Percentiles rank a stretch among this genome's conserved stretches.
phyloP scores from a whole-genome alignment of 1,140 invertebrate genomes.

The Pristionchus pacificus region DNA sequence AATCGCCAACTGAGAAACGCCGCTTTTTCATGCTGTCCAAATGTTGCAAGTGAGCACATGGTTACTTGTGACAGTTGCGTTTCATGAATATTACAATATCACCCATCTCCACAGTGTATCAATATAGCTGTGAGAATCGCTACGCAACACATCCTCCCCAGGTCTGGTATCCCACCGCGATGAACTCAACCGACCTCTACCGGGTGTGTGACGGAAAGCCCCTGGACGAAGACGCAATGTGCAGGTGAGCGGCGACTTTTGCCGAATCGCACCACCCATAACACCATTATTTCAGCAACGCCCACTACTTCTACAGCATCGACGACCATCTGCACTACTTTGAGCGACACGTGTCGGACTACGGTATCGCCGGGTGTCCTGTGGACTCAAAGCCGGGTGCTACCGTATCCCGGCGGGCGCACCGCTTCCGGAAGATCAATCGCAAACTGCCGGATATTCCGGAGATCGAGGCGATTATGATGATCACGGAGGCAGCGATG shows the following conservation, averaged over 20 bases:
- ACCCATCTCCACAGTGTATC: no score
- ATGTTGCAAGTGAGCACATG: no score
- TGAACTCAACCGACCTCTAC: constrained; percentile 16
- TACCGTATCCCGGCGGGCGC: no score
- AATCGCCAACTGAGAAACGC: no score
- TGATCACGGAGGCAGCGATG: no score
- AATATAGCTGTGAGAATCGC: not conserved
- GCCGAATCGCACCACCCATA: not conserved
- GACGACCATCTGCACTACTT: constrained; percentile 35
- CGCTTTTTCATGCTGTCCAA: no score
- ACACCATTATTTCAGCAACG: constrained; percentile 20
- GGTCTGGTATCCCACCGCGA: constrained; percentile 25
- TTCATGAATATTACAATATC: no score
- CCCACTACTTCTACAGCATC: constrained; percentile 27
- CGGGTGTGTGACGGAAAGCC: constrained; percentile 29
- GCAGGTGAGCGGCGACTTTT: constrained; percentile 23
- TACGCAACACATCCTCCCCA: not conserved
- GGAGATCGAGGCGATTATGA: no score
- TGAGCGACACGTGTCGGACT: constrained; percentile 28
- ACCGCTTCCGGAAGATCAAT: no score
- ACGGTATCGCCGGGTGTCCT: not conserved
- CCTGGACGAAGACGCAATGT: constrained; percentile 28
- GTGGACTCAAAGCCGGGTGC: no score
- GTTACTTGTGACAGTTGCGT: no score
- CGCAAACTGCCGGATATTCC: no score